A percentile compares a stretch with the other conserved stretches of the same genome.
Conservation (phyloP, 2,888 invertebrate genomes). For the Lycophotia porphyrea region DNA sequence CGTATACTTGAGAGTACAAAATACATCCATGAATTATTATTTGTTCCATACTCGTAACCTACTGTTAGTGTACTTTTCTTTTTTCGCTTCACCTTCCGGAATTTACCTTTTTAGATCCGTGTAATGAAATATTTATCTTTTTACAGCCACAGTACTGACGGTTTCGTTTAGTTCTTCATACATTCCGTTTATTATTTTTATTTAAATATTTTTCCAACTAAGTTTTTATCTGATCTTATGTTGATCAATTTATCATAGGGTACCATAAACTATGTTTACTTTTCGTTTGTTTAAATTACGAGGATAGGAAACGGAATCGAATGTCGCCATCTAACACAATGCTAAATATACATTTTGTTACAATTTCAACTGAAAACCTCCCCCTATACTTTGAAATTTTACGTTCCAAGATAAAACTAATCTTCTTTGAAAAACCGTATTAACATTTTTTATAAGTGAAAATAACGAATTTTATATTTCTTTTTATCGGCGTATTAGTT, state of each 20-base stretch:
- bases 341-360: background rate
- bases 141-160: background rate
- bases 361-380: background rate
- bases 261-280: background rate
- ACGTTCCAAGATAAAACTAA: constrained; percentile 18
- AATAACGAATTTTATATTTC: constrained; percentile 81
- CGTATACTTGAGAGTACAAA: constrained; percentile 81
- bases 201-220: background rate
- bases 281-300: background rate
- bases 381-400: background rate
- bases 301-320: constrained; percentile 16
- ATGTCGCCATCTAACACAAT: constrained; percentile 6
- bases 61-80: constrained; percentile 53
- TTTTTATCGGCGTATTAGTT: constrained; percentile 73
- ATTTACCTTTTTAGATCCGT: background rate
- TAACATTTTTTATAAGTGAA: constrained; percentile 70
- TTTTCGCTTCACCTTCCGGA: constrained; percentile 23
- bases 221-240: background rate
- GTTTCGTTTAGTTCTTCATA: background rate
- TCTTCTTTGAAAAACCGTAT: constrained; percentile 38
- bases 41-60: constrained; percentile 71
- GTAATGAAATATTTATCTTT: background rate
- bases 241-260: background rate
- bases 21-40: constrained; percentile 73
- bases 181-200: background rate